Evolutionary conservation across 1,140 invertebrate species (phyloP).

Genomic region (Zaprionus taronus): DNA sequence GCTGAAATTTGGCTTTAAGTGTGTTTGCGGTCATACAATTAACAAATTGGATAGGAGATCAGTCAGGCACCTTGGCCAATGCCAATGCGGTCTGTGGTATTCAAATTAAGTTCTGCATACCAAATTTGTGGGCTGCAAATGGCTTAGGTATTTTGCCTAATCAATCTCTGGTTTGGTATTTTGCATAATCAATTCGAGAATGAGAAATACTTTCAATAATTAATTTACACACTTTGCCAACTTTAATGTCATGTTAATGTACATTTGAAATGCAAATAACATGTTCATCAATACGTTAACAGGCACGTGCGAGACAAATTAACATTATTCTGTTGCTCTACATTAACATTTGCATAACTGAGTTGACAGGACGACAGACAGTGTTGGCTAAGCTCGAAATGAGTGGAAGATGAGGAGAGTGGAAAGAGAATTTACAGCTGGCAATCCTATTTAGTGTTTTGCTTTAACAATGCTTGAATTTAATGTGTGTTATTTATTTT

Average conservation of each 20-base stretch:
- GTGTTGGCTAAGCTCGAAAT: not conserved
- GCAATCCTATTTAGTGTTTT: not conserved
- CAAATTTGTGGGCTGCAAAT: slow-evolving; percentile 5
- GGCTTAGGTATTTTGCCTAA: not conserved
- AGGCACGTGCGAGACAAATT: not conserved
- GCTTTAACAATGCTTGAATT: not conserved
- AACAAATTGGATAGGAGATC: slow-evolving; percentile 6
- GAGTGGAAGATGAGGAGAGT: not conserved
- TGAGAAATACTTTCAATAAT: not conserved
- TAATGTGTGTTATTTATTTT: slow-evolving; percentile 9
- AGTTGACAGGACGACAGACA: slow-evolving; percentile 1
- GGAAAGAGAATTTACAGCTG: not conserved
- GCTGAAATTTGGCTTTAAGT: slow-evolving; percentile 32
- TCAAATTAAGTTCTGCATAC: not conserved
- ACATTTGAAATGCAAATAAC: not conserved
- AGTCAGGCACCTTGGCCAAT: slow-evolving; percentile 1
- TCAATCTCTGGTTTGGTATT: slow-evolving; percentile 3
- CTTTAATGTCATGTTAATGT: not conserved
- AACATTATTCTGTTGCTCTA: slow-evolving; percentile 6
- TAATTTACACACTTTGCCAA: not conserved
- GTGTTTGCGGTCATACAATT: slow-evolving; percentile 27
- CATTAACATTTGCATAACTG: slow-evolving; percentile 25
- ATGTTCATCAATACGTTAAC: not conserved
- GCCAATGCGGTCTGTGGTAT: not conserved
- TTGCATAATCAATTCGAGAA: not conserved